Percentiles rank a stretch among this genome's conserved stretches.
phyloP scores from a whole-genome alignment of 2,888 invertebrate species.

The Belgica antarctica region DNA sequence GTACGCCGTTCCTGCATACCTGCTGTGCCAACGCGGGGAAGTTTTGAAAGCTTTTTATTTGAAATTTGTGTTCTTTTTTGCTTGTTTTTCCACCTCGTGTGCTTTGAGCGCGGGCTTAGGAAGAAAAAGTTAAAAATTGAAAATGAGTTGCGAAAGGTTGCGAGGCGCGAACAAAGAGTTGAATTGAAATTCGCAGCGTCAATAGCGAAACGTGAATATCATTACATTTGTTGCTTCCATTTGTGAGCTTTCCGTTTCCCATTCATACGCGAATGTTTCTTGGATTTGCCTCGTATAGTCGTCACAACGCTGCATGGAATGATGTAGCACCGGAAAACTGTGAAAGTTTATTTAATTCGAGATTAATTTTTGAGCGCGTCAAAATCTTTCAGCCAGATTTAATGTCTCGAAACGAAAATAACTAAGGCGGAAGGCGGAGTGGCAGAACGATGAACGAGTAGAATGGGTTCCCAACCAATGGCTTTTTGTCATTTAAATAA shows the following conservation, averaged over 20 bases:
- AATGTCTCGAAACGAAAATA: not conserved
- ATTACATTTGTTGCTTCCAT: conserved; percentile 29
- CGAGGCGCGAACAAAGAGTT: not conserved
- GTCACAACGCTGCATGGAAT: no score
- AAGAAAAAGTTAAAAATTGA: not conserved
- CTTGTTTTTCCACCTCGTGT: not conserved
- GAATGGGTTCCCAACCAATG: not conserved
- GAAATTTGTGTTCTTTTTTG: conserved; percentile 8
- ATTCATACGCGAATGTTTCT: not conserved
- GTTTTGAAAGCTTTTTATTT: conserved; percentile 30
- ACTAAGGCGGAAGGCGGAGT: not conserved
- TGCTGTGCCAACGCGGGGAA: conserved; percentile 10
- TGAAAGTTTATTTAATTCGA: conserved; percentile 6
- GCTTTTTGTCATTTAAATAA: conserved; percentile 40
- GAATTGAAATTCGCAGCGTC: not conserved
- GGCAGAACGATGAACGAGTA: not conserved
- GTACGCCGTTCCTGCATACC: conserved; percentile 21
- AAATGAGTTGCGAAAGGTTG: not conserved
- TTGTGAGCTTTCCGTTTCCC: not conserved
- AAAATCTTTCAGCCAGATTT: not conserved
- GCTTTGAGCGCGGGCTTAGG: not conserved
- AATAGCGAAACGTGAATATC: conserved; percentile 2
- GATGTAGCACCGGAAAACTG: not conserved
- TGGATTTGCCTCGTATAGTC: no score
- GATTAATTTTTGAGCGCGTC: conserved; percentile 27